These are phyloP conservation scores for Alsophila aescularia DNA, from an alignment of 2,888 invertebrate genomes.

Conservation along the genomic window DNA sequence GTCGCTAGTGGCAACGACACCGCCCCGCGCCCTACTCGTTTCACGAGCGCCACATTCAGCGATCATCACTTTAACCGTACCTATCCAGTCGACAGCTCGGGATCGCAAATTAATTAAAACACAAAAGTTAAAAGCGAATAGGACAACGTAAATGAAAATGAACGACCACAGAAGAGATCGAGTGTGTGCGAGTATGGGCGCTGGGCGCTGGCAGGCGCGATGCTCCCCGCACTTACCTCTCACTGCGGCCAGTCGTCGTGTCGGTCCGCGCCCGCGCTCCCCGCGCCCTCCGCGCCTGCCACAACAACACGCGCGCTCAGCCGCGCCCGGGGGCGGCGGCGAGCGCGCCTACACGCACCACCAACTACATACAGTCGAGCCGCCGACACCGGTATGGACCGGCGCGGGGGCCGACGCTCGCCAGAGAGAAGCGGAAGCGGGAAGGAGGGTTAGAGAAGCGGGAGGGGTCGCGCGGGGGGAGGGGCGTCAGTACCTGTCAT, in stretches of 20 bases:
- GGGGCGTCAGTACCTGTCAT: constrained; percentile 91
- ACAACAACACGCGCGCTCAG: constrained; percentile 20
- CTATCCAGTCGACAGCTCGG: too few relatives aligned
- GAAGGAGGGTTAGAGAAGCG: constrained; percentile 15
- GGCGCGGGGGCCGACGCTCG: constrained; percentile 30
- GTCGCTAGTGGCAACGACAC: too few relatives aligned
- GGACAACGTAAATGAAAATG: too few relatives aligned
- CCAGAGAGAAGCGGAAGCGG: constrained; percentile 25
- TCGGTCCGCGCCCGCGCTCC: constrained; percentile 4
- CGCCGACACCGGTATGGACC: constrained; percentile 34
- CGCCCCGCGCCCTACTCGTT: too few relatives aligned
- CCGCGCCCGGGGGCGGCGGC: constrained; percentile 27
- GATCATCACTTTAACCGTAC: too few relatives aligned
- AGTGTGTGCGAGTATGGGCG: too few relatives aligned
- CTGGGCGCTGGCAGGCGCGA: too few relatives aligned
- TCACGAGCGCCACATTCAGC: too few relatives aligned
- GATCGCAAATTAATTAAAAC: too few relatives aligned
- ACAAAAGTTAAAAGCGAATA: too few relatives aligned
- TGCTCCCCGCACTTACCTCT: constrained; percentile 1
- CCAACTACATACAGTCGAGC: constrained; percentile 5
- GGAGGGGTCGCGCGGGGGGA: constrained; percentile 19
- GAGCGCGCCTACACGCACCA: too few relatives aligned
- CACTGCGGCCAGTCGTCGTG: constrained; percentile 13
- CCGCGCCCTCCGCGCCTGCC: constrained; percentile 37
- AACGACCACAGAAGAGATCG: too few relatives aligned